Evolutionary conservation across 2,113 vertebrate species (phyloP).

Genomic region (Pelecanus crispus): DNA sequence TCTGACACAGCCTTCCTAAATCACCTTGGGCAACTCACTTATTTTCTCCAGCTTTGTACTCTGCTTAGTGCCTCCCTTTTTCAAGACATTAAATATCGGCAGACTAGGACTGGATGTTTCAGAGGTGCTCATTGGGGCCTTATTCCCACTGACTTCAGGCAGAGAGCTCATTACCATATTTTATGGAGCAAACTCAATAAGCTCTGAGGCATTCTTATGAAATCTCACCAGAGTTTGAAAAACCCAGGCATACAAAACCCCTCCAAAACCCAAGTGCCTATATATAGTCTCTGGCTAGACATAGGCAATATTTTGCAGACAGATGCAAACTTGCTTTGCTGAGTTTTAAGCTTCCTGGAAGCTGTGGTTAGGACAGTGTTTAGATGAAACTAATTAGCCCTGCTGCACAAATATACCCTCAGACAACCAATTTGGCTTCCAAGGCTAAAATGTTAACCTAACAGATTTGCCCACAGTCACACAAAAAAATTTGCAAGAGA

Average conservation of each 20-base stretch:
- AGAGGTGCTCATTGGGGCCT: not conserved
- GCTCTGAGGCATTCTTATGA: not conserved
- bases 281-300: not conserved
- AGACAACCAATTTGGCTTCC: not conserved
- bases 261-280: not conserved
- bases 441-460: not conserved
- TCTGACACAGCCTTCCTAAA: not conserved
- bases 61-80: not conserved
- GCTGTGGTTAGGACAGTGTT: conserved; percentile 10
- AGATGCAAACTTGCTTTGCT: not conserved
- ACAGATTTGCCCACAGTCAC: not conserved
- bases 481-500: not conserved
- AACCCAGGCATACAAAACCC: not conserved
- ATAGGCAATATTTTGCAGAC: not conserved
- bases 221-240: not conserved
- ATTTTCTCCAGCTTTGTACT: not conserved
- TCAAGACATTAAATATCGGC: not conserved
- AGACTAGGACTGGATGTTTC: not conserved
- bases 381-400: not conserved
- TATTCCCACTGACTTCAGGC: not conserved
- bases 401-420: not conserved
- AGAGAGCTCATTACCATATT: not conserved
- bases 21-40: not conserved
- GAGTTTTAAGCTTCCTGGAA: conserved; percentile 5
- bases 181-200: not conserved